Evolutionary conservation across 1,140 invertebrate genomes (phyloP).

Genomic region (Listronotus oregonensis): DNA sequence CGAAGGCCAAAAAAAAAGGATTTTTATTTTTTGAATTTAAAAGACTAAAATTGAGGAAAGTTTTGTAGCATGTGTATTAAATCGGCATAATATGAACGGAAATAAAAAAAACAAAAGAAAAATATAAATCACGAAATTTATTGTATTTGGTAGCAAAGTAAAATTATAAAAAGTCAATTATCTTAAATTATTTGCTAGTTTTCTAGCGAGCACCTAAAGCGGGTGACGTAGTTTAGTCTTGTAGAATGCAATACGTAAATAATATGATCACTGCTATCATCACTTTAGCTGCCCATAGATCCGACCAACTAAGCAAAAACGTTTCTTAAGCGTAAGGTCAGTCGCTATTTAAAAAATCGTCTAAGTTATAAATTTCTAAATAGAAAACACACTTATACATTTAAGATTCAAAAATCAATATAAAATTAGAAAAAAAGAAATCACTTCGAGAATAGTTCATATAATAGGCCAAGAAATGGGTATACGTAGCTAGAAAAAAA

Average conservation of each 20-base stretch:
- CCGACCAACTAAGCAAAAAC: constrained; percentile 46
- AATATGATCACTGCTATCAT: constrained; percentile 35
- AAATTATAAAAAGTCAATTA: constrained; percentile 52
- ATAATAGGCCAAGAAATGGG: constrained; percentile 8
- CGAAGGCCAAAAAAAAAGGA: too few relatives aligned
- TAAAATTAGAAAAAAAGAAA: constrained; percentile 53
- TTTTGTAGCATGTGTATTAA: too few relatives aligned
- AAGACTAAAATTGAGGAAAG: too few relatives aligned
- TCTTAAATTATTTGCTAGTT: constrained; percentile 50
- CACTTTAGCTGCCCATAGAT: constrained; percentile 39
- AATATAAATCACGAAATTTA: constrained; percentile 57
- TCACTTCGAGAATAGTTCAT: constrained; percentile 46
- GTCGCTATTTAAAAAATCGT: constrained; percentile 47
- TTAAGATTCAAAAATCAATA: constrained; percentile 54
- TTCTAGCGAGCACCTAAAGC: constrained; percentile 39
- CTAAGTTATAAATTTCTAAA: constrained; percentile 54
- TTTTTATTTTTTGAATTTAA: too few relatives aligned
- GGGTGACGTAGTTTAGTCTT: constrained; percentile 46
- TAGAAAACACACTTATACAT: constrained; percentile 56
- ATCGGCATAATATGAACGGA: constrained; percentile 1
- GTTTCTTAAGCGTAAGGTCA: constrained; percentile 49
- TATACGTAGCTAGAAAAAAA: too few relatives aligned
- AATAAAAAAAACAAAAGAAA: constrained; percentile 51
- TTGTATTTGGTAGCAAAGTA: constrained; percentile 58
- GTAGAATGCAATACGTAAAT: constrained; percentile 32